Conservation (phyloP, 2,888 invertebrate species). For the Xylophagus ater region DNA sequence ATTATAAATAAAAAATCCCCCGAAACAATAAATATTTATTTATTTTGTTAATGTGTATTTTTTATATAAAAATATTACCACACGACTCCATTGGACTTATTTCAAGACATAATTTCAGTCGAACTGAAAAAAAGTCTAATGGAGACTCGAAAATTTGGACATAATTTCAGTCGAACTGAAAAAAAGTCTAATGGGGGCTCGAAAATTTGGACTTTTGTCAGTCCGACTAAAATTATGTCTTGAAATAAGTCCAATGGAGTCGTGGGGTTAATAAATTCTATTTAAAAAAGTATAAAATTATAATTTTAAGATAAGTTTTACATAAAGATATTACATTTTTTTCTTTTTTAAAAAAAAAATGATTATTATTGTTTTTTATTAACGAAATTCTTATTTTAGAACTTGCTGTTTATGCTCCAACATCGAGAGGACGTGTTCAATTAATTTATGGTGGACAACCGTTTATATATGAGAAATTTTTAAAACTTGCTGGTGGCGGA, state of each 20-base stretch:
- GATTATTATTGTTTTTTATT: slow-evolving; percentile 1
- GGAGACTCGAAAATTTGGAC: too few relatives aligned
- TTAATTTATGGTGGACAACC: slow-evolving; percentile 39
- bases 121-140: too few relatives aligned
- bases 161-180: too few relatives aligned
- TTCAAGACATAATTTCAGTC: too few relatives aligned
- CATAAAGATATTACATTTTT: slow-evolving; percentile 5
- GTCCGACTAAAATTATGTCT: too few relatives aligned
- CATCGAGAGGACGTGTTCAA: slow-evolving; percentile 38
- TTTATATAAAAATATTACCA: too few relatives aligned
- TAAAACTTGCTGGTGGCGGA: slow-evolving; percentile 31
- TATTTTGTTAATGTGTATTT: neutral
- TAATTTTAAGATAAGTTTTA: neutral
- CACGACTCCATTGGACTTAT: too few relatives aligned
- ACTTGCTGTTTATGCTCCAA: slow-evolving; percentile 36
- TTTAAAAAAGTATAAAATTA: neutral
- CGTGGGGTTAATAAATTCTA: too few relatives aligned
- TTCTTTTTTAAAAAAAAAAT: too few relatives aligned
- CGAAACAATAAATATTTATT: slow-evolving; percentile 2
- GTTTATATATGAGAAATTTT: slow-evolving; percentile 37
- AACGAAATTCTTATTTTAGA: slow-evolving; percentile 21
- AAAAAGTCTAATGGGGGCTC: too few relatives aligned
- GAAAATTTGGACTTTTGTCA: too few relatives aligned
- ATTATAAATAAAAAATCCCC: neutral
- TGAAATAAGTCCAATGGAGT: too few relatives aligned